Evolutionary conservation across 2,113 vertebrate species (phyloP), one percentile per base, ranked within the genome.

Genomic region (Channa maculata): DNA sequence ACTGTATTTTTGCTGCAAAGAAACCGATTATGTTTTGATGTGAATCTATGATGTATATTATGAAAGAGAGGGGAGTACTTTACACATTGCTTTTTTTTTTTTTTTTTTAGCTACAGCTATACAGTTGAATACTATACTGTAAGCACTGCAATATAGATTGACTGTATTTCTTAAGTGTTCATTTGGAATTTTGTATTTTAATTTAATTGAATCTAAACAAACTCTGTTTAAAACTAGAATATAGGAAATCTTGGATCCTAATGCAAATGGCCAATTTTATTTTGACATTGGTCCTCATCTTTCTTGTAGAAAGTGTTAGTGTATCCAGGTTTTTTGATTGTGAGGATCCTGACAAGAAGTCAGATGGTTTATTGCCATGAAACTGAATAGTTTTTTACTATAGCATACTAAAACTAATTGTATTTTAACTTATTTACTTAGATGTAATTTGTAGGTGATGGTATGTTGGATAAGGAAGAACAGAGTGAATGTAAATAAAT

Each of bases 1-100:
- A 88, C 77, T 90, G 86, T 93, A 92, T 91, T 87, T 84, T 91
- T 92, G 88, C 85, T 79, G 90, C 84, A 54, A 82, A 90, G 74
- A 86, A 83, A 81, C 71, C 71, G 54, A 89, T 79, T 85, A 88
- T 83, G 88, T 89, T 89, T 88, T 82, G 82, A 91, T 81, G 92
- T 92, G 89, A 89, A 90, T 64, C 54, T 87, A 86, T 88, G 87
- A 83, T 54, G 77, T 89, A 71, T 84, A 84, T 90, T 67, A 70
- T 77, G 86, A 80, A 84, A 86, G 87, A 83, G 58, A 72, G 71
- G 70, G 74, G 73, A 69, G 75, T 68, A 80, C 54, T 80, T 72
- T 80, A 79, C 72, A 66, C 74, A 33, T 79, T 66, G 74, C 66
- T 84, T 62, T 73, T 90, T 24, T 24, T 62, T 73, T 90, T 24